Evolutionary conservation across 2,888 invertebrate species (phyloP).

Genomic region (Hipparchia semele): DNA sequence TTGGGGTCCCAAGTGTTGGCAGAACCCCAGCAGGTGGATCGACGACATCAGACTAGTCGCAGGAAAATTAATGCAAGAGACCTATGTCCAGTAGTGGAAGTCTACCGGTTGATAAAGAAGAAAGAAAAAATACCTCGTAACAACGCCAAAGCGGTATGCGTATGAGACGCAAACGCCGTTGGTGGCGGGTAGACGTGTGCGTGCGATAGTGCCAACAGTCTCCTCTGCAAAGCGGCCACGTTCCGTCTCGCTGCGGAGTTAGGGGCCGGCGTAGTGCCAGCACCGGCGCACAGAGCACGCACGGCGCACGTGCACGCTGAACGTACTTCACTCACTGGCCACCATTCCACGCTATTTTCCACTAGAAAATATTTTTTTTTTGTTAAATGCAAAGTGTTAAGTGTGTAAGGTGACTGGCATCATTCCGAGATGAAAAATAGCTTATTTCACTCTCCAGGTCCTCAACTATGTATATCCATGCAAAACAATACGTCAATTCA

Average conservation of each 20-base stretch:
- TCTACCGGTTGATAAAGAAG: no score
- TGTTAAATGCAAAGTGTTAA: no score
- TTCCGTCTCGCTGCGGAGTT: conserved; percentile 64
- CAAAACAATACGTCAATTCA: no score
- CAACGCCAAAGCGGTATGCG: conserved; percentile 70
- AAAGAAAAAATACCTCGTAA: conserved; percentile 57
- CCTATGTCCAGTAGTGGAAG: no score
- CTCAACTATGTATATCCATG: no score
- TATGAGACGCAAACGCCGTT: conserved; percentile 64
- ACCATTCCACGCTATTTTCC: conserved; percentile 66
- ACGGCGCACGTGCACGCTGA: conserved; percentile 63
- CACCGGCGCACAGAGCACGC: conserved; percentile 61
- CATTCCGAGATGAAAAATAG: no score
- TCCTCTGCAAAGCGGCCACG: conserved; percentile 69
- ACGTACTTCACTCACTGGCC: conserved; percentile 75
- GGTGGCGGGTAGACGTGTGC: conserved; percentile 65
- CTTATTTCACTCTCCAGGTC: no score
- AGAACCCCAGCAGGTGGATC: no score
- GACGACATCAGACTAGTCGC: no score
- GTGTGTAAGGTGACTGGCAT: no score
- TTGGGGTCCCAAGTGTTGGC: no score
- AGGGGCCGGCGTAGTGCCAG: conserved; percentile 48
- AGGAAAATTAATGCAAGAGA: no score
- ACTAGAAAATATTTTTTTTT: conserved; percentile 18
- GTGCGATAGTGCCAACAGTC: conserved; percentile 68